Evolutionary conservation across 2,797 vertebrate genomes (phyloP).

Genomic region (Mastacembelus armatus): DNA sequence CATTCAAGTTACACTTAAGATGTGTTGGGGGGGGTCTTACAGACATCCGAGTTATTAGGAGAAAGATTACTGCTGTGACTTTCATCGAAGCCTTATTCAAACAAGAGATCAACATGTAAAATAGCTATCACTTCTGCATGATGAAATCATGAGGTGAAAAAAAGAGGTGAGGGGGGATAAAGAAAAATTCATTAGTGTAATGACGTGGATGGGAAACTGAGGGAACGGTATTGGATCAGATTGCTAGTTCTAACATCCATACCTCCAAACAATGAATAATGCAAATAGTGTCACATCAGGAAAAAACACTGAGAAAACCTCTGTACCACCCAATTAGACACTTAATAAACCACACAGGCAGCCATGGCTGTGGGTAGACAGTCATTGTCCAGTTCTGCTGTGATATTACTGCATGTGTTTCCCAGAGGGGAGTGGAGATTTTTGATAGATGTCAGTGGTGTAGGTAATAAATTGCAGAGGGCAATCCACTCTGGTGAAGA

Average conservation of each 20-base stretch:
- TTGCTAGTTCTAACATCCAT: not conserved
- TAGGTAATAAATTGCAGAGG: slow-evolving; percentile 74
- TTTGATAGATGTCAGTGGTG: slow-evolving; percentile 62
- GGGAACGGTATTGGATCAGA: not conserved
- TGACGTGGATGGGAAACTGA: not conserved
- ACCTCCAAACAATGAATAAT: slow-evolving; percentile 17
- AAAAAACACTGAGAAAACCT: slow-evolving; percentile 17
- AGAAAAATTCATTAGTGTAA: too few relatives aligned
- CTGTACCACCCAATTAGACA: slow-evolving; percentile 25
- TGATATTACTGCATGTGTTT: slow-evolving; percentile 55
- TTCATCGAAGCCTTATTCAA: too few relatives aligned
- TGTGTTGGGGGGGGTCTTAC: not conserved
- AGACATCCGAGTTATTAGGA: not conserved
- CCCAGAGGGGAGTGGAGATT: slow-evolving; percentile 53
- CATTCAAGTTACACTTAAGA: not conserved
- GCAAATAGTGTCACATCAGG: slow-evolving; percentile 20
- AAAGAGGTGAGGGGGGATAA: too few relatives aligned
- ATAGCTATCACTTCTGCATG: not conserved
- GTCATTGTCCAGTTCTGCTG: slow-evolving; percentile 16
- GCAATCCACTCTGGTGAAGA: slow-evolving; percentile 69
- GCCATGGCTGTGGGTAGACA: slow-evolving; percentile 19
- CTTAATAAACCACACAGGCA: slow-evolving; percentile 48
- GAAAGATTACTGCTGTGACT: slow-evolving; percentile 1
- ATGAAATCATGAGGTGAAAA: too few relatives aligned
- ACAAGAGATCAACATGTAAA: not conserved